Evolutionary conservation across 2,888 invertebrate species (phyloP).

Genomic region (Acleris cristana): DNA sequence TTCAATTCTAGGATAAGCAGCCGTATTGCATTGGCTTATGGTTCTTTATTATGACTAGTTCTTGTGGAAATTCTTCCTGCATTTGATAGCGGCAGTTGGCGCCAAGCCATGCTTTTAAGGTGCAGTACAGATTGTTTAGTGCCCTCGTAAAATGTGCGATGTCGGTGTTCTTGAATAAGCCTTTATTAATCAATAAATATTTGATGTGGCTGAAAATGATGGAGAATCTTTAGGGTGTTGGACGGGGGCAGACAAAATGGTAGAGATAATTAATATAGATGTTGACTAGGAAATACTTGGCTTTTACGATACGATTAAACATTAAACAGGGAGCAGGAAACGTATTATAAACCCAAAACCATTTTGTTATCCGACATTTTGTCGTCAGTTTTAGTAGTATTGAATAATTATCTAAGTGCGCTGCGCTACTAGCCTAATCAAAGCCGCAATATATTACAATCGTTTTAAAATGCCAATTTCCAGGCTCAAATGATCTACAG

Average conservation of each 20-base stretch:
- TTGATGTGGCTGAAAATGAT: not conserved
- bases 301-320: too few species aligned
- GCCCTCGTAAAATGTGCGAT: slow-evolving; percentile 22
- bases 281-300: too few species aligned
- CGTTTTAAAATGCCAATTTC: not conserved
- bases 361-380: too few species aligned
- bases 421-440: too few species aligned
- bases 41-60: slow-evolving; percentile 8
- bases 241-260: too few species aligned
- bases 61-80: slow-evolving; percentile 20
- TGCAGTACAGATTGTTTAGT: slow-evolving; percentile 27
- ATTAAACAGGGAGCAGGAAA: too few species aligned
- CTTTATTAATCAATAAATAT: slow-evolving; percentile 11
- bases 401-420: too few species aligned
- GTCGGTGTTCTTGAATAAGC: slow-evolving; percentile 9
- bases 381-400: too few species aligned
- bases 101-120: slow-evolving; percentile 22
- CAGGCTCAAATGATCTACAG: not conserved
- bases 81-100: slow-evolving; percentile 28
- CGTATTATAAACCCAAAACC: too few species aligned
- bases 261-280: too few species aligned
- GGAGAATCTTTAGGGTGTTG: not conserved
- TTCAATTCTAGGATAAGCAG: slow-evolving; percentile 2
- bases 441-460: not conserved
- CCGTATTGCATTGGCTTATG: slow-evolving; percentile 11